These are phyloP conservation scores for Ganaspis brasiliensis DNA, from an alignment of 2,888 invertebrate genomes.

Conservation along the genomic window DNA sequence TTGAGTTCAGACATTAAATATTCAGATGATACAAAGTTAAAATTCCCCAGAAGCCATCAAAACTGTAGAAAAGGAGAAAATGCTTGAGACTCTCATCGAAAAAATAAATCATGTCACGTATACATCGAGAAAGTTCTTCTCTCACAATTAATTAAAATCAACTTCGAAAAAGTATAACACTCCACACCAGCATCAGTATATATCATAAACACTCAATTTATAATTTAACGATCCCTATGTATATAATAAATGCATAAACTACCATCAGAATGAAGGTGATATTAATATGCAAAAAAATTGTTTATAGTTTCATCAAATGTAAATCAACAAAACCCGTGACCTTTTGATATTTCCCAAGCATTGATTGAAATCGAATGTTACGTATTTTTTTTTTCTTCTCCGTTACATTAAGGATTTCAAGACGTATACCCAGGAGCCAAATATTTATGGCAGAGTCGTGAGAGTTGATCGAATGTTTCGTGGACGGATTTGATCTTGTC, in stretches of 20 bases:
- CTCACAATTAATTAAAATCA: too few relatives aligned
- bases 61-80: too few relatives aligned
- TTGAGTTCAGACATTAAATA: too few relatives aligned
- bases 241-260: background rate
- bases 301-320: constrained; percentile 7
- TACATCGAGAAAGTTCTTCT: too few relatives aligned
- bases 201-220: background rate
- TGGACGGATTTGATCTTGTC: constrained; percentile 51
- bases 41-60: too few relatives aligned
- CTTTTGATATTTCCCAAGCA: constrained; percentile 28
- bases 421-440: constrained; percentile 36
- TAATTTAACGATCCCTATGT: background rate
- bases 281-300: background rate
- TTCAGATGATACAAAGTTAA: too few relatives aligned
- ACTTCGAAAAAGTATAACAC: too few relatives aligned
- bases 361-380: constrained; percentile 5
- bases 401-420: background rate
- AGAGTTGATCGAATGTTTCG: constrained; percentile 29
- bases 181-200: background rate
- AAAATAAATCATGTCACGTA: too few relatives aligned
- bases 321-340: constrained; percentile 6
- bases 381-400: background rate
- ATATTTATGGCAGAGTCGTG: constrained; percentile 54
- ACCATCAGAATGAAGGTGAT: background rate
- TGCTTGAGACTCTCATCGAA: too few relatives aligned